A percentile compares a stretch with the other conserved stretches of the same genome.
These are phyloP conservation scores for Leptura quadrifasciata DNA, from an alignment of 2,888 invertebrate genomes.

Conservation along the genomic window DNA sequence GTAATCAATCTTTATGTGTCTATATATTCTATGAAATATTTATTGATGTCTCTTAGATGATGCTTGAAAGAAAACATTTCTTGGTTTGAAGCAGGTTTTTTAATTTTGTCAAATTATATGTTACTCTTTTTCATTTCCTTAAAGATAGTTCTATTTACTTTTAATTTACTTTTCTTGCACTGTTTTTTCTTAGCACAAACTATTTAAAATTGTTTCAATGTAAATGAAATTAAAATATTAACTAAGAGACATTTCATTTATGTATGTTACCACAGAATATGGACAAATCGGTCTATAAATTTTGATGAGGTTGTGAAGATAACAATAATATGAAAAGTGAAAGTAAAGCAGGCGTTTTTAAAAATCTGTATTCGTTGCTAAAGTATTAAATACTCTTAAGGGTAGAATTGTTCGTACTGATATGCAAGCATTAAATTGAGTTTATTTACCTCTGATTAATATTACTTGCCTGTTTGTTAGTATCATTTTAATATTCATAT, in stretches of 20 bases:
- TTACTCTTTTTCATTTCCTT: no score
- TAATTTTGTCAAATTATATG: no score
- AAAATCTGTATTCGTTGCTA: neutral
- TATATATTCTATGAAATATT: slow-evolving; percentile 33
- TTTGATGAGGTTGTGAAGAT: slow-evolving; percentile 10
- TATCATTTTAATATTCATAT: no score
- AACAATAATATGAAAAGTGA: slow-evolving; percentile 6
- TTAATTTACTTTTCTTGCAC: no score
- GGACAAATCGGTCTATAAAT: neutral
- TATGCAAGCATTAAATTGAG: neutral
- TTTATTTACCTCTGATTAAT: no score
- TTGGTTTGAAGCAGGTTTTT: no score
- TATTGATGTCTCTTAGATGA: slow-evolving; percentile 8
- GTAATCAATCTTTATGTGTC: slow-evolving; percentile 23
- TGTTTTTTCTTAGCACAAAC: no score
- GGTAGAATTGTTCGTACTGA: neutral
- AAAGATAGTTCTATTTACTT: no score
- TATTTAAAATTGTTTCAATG: neutral
- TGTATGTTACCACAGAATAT: neutral
- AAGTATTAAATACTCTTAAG: neutral
- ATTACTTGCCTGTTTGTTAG: no score
- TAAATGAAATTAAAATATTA: neutral
- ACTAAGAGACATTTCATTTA: neutral
- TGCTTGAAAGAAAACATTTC: no score
- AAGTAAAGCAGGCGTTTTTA: neutral